Evolutionary conservation across 2,113 vertebrate genomes (phyloP).

Genomic region (Archocentrus centrarchus): DNA sequence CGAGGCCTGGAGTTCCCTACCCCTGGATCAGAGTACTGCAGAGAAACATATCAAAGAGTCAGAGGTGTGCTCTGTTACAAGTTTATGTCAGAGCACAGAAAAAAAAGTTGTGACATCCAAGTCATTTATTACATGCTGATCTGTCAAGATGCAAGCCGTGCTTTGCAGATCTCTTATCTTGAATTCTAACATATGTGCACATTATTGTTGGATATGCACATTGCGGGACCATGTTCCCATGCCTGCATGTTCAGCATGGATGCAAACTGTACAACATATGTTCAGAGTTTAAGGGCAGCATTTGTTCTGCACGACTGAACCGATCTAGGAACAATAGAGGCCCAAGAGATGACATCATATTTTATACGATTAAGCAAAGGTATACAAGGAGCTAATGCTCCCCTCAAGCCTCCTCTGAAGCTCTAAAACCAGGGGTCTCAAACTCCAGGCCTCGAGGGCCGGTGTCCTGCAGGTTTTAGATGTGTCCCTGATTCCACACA

Average conservation of each 20-base stretch:
- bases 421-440: background rate
- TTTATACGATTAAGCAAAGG: conserved; percentile 27
- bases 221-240: background rate
- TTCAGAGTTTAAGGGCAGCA: conserved; percentile 29
- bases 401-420: background rate
- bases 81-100: background rate
- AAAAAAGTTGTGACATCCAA: background rate
- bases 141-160: background rate
- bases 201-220: background rate
- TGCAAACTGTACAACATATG: conserved; percentile 55
- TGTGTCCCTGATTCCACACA: too few relatives aligned
- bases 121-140: background rate
- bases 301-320: conserved; percentile 49
- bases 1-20: too few relatives aligned
- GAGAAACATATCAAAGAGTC: background rate
- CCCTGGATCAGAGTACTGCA: background rate
- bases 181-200: conserved; percentile 18
- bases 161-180: conserved; percentile 5
- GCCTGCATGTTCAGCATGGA: background rate
- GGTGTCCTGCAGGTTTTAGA: too few relatives aligned
- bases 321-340: conserved; percentile 23
- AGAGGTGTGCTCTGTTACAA: background rate
- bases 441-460: too few relatives aligned
- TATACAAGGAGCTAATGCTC: background rate
- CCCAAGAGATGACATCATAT: conserved; percentile 35